phyloP scores from a whole-genome alignment of 2,113 vertebrate genomes.

The Taxidea taxus region DNA sequence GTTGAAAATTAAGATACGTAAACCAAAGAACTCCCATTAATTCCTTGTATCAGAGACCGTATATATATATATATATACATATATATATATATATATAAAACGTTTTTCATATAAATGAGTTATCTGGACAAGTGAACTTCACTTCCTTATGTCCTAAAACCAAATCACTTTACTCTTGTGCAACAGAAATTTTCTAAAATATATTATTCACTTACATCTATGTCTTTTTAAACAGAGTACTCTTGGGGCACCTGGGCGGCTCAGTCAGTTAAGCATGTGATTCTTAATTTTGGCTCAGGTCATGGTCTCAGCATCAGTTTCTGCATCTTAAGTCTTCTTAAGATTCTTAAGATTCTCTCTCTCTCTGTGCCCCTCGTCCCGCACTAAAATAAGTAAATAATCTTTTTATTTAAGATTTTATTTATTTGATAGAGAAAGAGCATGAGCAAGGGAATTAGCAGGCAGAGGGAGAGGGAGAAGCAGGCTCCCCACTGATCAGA shows the following conservation, averaged over 20 bases:
- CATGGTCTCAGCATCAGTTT: background rate
- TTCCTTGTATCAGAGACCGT: background rate
- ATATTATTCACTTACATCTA: background rate
- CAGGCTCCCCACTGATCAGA: no score
- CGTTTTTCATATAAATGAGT: background rate
- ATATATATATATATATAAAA: no score
- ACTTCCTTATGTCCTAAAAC: background rate
- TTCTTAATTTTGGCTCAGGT: background rate
- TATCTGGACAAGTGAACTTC: background rate
- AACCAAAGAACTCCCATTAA: background rate
- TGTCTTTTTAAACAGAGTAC: background rate
- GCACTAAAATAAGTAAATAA: no score
- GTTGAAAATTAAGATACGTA: constrained; percentile 16
- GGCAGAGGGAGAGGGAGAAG: no score
- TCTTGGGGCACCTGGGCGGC: background rate
- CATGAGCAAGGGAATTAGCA: no score
- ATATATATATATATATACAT: background rate
- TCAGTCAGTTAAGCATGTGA: background rate
- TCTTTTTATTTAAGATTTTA: no score
- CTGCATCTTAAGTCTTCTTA: no score
- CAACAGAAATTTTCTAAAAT: background rate
- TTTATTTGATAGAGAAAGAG: no score
- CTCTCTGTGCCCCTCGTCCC: no score
- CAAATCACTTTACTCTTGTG: background rate
- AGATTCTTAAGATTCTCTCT: no score